These are phyloP conservation scores for Chaetogeoica ovagalla DNA, from an alignment of 2,888 invertebrate genomes.

Conservation along the genomic window DNA sequence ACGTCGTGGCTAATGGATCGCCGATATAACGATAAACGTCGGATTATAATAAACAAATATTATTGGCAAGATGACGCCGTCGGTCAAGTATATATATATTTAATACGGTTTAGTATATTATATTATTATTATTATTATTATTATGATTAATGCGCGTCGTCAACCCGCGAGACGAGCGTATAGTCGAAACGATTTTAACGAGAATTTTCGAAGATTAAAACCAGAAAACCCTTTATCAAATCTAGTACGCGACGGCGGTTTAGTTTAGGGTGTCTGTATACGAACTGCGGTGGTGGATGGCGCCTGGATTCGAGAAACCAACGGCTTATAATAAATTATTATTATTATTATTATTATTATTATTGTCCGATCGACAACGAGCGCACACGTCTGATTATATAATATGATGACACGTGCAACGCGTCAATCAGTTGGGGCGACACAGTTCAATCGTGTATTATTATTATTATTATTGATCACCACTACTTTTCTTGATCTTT, in stretches of 20 bases:
- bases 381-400: too few species aligned
- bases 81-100: neutral
- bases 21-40: neutral
- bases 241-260: neutral
- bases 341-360: too few species aligned
- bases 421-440: too few species aligned
- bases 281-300: neutral
- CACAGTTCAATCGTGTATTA: too few species aligned
- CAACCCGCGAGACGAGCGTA: neutral
- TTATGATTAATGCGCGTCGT: neutral
- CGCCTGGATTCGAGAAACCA: neutral
- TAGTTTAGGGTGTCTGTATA: neutral
- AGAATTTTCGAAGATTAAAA: slow-evolving; percentile 12
- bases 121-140: neutral
- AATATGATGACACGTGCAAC: too few species aligned
- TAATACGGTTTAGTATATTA: too few species aligned
- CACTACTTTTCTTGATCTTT: too few species aligned
- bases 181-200: slow-evolving; percentile 3
- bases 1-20: neutral
- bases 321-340: neutral
- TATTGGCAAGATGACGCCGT: neutral
- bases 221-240: neutral
- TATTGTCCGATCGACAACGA: neutral
- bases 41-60: neutral
- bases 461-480: too few species aligned